These are phyloP conservation scores for Drosophila novamexicana DNA, from an alignment of 1,140 invertebrate species.

Conservation along the genomic window DNA sequence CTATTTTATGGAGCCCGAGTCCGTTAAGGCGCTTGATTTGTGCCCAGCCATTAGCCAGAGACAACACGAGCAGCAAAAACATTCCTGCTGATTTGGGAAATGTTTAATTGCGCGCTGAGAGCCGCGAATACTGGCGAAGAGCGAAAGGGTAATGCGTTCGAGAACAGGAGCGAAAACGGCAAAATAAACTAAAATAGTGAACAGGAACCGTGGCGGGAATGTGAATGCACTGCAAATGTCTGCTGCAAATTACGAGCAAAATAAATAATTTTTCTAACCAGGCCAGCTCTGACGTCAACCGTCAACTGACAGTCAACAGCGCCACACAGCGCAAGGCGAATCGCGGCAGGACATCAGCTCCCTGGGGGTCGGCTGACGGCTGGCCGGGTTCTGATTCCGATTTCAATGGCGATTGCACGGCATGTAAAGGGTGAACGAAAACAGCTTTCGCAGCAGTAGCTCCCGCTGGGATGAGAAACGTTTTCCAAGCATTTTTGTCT, in stretches of 20 bases:
- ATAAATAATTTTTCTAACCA: slow-evolving; percentile 56
- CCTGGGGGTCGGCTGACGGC: slow-evolving; percentile 50
- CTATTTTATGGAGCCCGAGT: slow-evolving; percentile 19
- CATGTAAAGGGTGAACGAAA: slow-evolving; percentile 72
- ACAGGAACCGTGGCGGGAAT: not conserved
- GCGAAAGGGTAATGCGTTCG: not conserved
- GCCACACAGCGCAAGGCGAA: slow-evolving; percentile 36
- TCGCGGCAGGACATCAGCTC: slow-evolving; percentile 69
- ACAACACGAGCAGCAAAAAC: slow-evolving; percentile 10
- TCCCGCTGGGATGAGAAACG: slow-evolving; percentile 55
- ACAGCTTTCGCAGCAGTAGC: slow-evolving; percentile 52
- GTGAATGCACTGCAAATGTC: slow-evolving; percentile 56
- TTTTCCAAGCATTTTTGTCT: slow-evolving; percentile 40
- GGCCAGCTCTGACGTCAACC: slow-evolving; percentile 58
- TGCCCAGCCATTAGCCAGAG: slow-evolving; percentile 11
- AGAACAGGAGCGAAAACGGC: not conserved
- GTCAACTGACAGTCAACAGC: slow-evolving; percentile 31
- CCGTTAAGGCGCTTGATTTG: slow-evolving; percentile 61
- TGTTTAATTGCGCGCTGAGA: slow-evolving; percentile 39
- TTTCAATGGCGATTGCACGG: slow-evolving; percentile 53
- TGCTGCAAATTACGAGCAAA: slow-evolving; percentile 56
- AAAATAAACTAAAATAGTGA: too few relatives aligned
- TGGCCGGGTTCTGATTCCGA: slow-evolving; percentile 57
- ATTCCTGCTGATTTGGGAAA: slow-evolving; percentile 15
- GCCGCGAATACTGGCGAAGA: not conserved